A percentile compares a stretch with the other conserved stretches of the same genome.
Evolutionary conservation across 2,797 vertebrate genomes (phyloP).

Genomic region (Prunella strophiata): DNA sequence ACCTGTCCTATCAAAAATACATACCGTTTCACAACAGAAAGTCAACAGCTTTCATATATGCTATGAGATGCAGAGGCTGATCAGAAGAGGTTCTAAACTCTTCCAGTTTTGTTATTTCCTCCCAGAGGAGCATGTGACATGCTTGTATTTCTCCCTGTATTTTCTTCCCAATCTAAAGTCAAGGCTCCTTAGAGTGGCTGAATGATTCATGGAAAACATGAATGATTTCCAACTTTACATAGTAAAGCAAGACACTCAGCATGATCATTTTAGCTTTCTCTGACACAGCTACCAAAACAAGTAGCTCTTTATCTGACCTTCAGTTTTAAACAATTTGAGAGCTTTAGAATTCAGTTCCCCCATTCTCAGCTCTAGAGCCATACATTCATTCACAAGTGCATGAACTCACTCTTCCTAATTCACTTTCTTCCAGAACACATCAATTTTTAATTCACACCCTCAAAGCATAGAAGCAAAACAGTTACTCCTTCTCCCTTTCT

Average conservation of each 20-base stretch:
- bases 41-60: neutral
- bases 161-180: neutral
- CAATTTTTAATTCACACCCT: neutral
- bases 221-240: neutral
- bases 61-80: neutral
- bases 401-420: neutral
- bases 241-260: neutral
- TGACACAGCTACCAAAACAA: neutral
- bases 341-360: neutral
- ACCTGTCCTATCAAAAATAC: neutral
- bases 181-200: neutral
- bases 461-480: neutral
- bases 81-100: neutral
- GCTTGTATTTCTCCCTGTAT: neutral
- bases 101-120: neutral
- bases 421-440: neutral
- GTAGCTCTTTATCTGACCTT: neutral
- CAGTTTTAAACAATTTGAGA: neutral
- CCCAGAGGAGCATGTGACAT: accelerated
- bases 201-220: neutral
- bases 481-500: neutral
- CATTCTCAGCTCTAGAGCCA: neutral
- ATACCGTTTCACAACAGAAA: neutral
- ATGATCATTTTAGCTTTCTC: neutral
- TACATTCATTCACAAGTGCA: neutral